Evolutionary conservation across 2,888 invertebrate genomes (phyloP), one percentile per base, ranked within the genome.

Genomic region (Calephelis perditalis): DNA sequence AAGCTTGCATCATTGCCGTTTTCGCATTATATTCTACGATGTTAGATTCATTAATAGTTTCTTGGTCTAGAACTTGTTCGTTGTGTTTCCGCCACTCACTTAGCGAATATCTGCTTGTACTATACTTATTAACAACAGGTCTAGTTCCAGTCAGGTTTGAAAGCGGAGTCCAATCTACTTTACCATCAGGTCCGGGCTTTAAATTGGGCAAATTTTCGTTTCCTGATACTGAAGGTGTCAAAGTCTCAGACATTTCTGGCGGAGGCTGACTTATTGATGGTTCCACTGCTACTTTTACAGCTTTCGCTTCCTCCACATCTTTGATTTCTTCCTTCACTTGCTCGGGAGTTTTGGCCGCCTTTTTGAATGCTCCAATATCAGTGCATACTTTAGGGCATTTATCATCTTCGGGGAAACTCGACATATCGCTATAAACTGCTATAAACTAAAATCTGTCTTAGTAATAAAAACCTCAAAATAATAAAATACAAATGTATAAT

Each of bases 61-160:
- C 84, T 64, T 81, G 81, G 61, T 92, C 86, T 5, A 94, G 77
- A 0, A 91, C 78, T 44, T 91, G 81, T 10, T 91, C 83, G 69
- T 94, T 94, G 64, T 92, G 91, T 47, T 89, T 78, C 40, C 94
- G 89, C 96, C 96, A 96, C 81, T 96, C 95, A 8, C 91, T 93
- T 0, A 94, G 91, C 60, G 95, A 95, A 74, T 92, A 95, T 70
- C 94, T 89, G 10, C 95, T 94, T 56, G 95, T 87, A 0, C 95
- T 94, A 74, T 95, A 96, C 71, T 94, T 94, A 81, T 95, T 95
- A 9, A 95, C 95, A 0, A 92, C 91, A 0, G 96, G 96, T 65
- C 95, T 89, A 0, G 95, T 93, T 4, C 96, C 95, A 0, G 95
- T 95, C 72, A 95, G 86, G 0, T 91, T 92, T 0, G 91, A 92